Conservation (phyloP, 2,797 vertebrate genomes). For the Acipenser transmontanus region DNA sequence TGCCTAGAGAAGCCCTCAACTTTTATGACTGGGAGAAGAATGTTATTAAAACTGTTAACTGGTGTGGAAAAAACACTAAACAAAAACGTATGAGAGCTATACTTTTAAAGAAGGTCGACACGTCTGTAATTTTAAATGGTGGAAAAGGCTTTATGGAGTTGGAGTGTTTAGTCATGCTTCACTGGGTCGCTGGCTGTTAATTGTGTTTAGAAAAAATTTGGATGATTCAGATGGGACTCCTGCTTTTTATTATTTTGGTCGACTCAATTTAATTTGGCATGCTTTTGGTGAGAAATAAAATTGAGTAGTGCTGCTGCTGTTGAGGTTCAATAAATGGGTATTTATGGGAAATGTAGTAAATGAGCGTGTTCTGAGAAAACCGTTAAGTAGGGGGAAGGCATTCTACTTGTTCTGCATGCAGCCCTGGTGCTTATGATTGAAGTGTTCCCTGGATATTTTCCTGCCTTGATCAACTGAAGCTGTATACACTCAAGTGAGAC, state of each 20-base stretch:
- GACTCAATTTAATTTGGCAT: conserved; percentile 13
- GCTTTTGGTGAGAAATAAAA: not conserved
- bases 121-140: conserved; percentile 18
- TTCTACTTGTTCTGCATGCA: no score
- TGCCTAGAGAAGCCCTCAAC: conserved; percentile 20
- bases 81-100: not conserved
- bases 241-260: not conserved
- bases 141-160: conserved; percentile 24
- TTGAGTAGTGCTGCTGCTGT: no score
- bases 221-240: conserved; percentile 12
- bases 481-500: no score
- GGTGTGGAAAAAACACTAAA: conserved; percentile 10
- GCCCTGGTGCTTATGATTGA: no score
- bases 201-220: conserved; percentile 27
- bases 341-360: no score
- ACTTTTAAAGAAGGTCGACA: conserved; percentile 11
- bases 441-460: no score
- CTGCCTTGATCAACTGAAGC: no score
- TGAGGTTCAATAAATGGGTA: no score
- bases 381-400: no score
- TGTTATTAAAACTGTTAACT: conserved; percentile 20
- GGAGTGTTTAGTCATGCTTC: conserved; percentile 32
- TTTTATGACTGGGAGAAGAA: conserved; percentile 22
- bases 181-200: conserved; percentile 28
- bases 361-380: no score